Conservation (phyloP, 2,888 invertebrate species). For the Drosophila pseudotalamancana region DNA sequence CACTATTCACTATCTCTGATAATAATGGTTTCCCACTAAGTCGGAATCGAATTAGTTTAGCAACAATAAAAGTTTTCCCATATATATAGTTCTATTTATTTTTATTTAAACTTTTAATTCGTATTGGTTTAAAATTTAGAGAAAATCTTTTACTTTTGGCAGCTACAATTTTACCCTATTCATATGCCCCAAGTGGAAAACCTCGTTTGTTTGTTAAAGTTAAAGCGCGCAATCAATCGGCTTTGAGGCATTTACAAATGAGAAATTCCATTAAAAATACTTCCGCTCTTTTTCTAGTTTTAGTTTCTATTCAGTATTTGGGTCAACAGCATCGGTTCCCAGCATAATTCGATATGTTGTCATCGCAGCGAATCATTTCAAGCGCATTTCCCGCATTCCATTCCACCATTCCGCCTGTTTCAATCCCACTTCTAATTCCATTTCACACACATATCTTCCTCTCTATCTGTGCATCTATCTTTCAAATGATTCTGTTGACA, state of each 20-base stretch:
- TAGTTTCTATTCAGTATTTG: slow-evolving; percentile 14
- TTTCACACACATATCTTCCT: slow-evolving; percentile 7
- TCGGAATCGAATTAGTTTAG: no score
- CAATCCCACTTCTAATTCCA: slow-evolving; percentile 1
- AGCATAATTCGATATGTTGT: slow-evolving; percentile 42
- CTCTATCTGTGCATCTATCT: slow-evolving; percentile 30
- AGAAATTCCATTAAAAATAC: slow-evolving; percentile 14
- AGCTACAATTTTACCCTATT: no score
- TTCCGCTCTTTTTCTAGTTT: background rate
- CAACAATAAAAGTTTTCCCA: no score
- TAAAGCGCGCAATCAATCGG: slow-evolving; percentile 33
- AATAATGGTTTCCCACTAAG: no score
- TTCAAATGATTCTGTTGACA: slow-evolving; percentile 54
- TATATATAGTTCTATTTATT: no score
- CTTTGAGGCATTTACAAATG: slow-evolving; percentile 28
- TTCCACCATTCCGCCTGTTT: background rate
- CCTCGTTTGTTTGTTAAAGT: background rate
- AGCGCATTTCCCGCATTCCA: slow-evolving; percentile 12
- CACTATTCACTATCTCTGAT: no score
- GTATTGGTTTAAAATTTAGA: no score
- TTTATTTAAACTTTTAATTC: no score
- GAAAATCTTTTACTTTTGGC: no score
- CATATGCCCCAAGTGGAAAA: background rate
- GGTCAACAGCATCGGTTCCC: slow-evolving; percentile 21
- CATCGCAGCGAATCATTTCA: slow-evolving; percentile 9